Evolutionary conservation across 2,797 vertebrate genomes (phyloP), one percentile per base, ranked within the genome.

Genomic region (Micrastur ruficollis): DNA sequence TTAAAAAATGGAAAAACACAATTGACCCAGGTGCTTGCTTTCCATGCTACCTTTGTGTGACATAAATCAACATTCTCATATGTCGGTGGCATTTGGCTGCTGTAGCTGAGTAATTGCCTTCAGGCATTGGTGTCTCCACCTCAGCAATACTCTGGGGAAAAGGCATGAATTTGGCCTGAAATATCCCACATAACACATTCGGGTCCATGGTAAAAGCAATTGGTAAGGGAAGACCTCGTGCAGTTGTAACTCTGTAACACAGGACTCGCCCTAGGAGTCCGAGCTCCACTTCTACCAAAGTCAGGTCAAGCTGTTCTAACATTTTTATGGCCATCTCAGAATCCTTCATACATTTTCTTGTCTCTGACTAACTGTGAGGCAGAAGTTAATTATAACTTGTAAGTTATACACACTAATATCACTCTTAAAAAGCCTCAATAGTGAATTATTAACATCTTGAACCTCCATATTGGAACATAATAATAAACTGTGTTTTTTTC

Each of bases 51-150:
- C 72, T 97, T 94, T 95, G 72, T 95, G 89, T 47, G 91, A 94
- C 89, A 95, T 90, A 95, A 95, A 96, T 96, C 91, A 94, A 91
- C 91, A 95, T 75, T 95, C 96, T 95, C 75, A 9, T 93, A 29
- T 52, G 87, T 92, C 3, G 0, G 29, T 85, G 75, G 75, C 87
- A 97, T 94, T 96, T 96, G 89, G 87, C 95, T 91, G 84, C 61
- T 93, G 79, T 27, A 86, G 75, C 84, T 78, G 46, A 95, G 68
- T 84, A 96, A 97, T 95, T 96, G 74, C 81, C 49, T 89, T 83
- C 72, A 92, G 68, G 71, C 75, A 91, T 23, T 92, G 71, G 71
- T 91, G 79, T 71, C 81, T 94, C 61, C 79, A 86, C 86, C 75
- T 89, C 81, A 95, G 61, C 61, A 81, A 4, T 23, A 15, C 65